Evolutionary conservation across 2,113 vertebrate genomes (phyloP).

Genomic region (mouse (Mus musculus)): GRCm39 chr4:35861001-35861500

Average conservation of each 20-base stretch:
- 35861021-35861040: not conserved
- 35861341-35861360: constrained; percentile 1
- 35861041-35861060: not conserved
- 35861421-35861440: not conserved
- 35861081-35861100: not conserved
- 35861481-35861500: not conserved
- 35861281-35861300: not conserved
- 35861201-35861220: not conserved
- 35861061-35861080: constrained; percentile 37
- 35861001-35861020: not conserved
- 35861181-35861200: not conserved
- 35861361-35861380: not conserved
- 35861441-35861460: not conserved
- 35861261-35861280: not conserved
- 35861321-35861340: not conserved
- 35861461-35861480: not conserved
- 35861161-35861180: not conserved
- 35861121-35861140: constrained; percentile 10
- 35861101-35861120: constrained; percentile 47
- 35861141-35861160: constrained; percentile 42
- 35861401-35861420: not conserved
- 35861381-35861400: not conserved
- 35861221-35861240: too few species aligned
- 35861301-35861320: not conserved
- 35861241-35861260: not conserved